Base-by-base conservation (phyloP, 2,888 invertebrate genomes). In the Lypha dubia region DNA sequence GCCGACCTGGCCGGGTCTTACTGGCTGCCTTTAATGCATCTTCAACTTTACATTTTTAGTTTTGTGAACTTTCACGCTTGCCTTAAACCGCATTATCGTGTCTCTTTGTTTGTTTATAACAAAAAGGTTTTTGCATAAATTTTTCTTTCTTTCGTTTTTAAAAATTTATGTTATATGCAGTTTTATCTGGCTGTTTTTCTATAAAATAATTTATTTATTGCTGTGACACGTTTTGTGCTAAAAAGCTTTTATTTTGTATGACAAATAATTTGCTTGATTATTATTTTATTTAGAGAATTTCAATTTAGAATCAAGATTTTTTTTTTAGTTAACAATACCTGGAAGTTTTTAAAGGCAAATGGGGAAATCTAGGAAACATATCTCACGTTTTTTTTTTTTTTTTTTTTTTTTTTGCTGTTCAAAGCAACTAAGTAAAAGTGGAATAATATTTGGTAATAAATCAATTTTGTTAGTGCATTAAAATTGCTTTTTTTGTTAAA, bases 51-150 rank as follows among this genome's bases (percentile, higher is more conserved):
- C 71, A 63, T 79, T 73, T 79, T 38, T 46, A 41, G 38, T 63
- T 65, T 58, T 56, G 3, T 81, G 74, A 84, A 79, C 74, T 81
- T 79, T 79, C 77, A 79, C 84, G 84, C 76, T 84, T 77, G 56
- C 56, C 35, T 24, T 79, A 44, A 71, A 79, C 44, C 65, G 9
- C 73, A 58, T 70, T 77, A 70, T 62, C 68, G 68, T 77, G 68
- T 60, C 51, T 68, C 53, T 73, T 63, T 56, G 32, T 32, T 17
- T 77, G 20, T 20, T n/a, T 58, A 28, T n/a, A n/a, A n/a, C 17
- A 28, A 63, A 51, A 11, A 35, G n/a, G n/a, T n/a, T 49, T 51
- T 70, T 79, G 79, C 79, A 79, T 53, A 35, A 44, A 28, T 41
- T 77, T 60, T 49, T 38, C 15, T 7, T 44, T n/a, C 24, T 32